phyloP scores from a whole-genome alignment of 1,140 invertebrate species.

The Lepidurus couesii region DNA sequence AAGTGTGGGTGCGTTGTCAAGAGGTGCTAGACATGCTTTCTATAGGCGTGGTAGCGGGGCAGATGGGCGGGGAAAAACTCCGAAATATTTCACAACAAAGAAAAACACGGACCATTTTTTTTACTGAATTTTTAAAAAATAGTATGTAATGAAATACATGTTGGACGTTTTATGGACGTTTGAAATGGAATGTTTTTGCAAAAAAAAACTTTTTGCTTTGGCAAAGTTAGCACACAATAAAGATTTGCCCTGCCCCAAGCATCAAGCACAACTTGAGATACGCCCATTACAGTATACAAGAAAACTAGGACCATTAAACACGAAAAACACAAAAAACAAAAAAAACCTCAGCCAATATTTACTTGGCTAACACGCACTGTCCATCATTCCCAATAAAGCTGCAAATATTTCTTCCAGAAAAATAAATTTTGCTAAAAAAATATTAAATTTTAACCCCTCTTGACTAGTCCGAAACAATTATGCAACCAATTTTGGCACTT shows the following conservation, averaged over 20 bases:
- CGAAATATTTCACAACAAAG: not conserved
- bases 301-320: not conserved
- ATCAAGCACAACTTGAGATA: slow-evolving; percentile 14
- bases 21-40: slow-evolving; percentile 13
- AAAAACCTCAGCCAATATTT: not conserved
- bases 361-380: not conserved
- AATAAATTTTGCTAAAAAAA: too few species aligned
- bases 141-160: too few species aligned
- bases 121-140: not conserved
- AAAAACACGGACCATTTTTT: not conserved
- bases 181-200: not conserved
- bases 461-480: not conserved
- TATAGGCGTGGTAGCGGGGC: not conserved
- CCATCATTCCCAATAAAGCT: too few species aligned
- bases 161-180: too few species aligned
- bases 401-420: too few species aligned
- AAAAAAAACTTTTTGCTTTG: not conserved
- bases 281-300: slow-evolving; percentile 3
- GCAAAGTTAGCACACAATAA: not conserved
- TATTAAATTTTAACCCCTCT: not conserved
- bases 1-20: slow-evolving; percentile 7
- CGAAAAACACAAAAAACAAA: not conserved
- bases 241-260: slow-evolving; percentile 6
- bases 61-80: not conserved
- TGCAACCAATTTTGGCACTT: slow-evolving; percentile 4